Evolutionary conservation across 2,888 invertebrate species (phyloP).

Genomic region (Noctua fimbriata): DNA sequence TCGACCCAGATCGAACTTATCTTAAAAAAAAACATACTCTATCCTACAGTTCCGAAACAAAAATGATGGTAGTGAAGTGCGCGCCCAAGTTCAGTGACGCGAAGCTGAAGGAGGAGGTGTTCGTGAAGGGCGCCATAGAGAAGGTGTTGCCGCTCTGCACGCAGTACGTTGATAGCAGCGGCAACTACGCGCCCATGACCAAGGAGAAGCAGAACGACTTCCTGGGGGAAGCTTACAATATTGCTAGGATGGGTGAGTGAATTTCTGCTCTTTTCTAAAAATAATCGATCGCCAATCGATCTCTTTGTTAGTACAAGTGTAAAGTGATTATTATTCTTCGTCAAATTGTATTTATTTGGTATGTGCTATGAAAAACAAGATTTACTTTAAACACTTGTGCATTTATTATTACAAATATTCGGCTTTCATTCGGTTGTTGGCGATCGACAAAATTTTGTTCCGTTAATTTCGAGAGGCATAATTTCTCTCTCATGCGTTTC

Average conservation of each 20-base stretch:
- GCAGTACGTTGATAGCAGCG: conserved; percentile 94
- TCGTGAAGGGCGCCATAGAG: conserved; percentile 99
- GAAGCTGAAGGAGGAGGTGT: conserved; percentile 94
- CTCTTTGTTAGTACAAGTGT: no score
- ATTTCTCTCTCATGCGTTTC: no score
- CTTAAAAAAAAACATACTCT: background rate
- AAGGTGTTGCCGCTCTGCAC: conserved; percentile 96
- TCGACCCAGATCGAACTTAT: no score
- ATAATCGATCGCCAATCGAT: no score
- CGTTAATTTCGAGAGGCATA: no score
- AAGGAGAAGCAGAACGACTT: conserved; percentile 96
- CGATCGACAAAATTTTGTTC: no score
- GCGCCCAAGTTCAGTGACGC: conserved; percentile 94
- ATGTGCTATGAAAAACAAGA: no score
- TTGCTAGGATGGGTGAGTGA: conserved; percentile 94
- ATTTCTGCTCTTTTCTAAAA: background rate
- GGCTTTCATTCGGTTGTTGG: no score
- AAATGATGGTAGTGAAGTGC: conserved; percentile 99
- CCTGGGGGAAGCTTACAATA: conserved; percentile 94
- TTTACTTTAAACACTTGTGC: no score
- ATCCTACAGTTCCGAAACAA: conserved; percentile 95
- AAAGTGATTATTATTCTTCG: no score
- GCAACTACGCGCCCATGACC: conserved; percentile 93
- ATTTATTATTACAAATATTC: no score
- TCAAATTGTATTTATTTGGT: no score